Percentiles rank a stretch among this genome's conserved stretches.
phyloP scores from a whole-genome alignment of 2,888 invertebrate genomes.

The Meandrusa payeni region DNA sequence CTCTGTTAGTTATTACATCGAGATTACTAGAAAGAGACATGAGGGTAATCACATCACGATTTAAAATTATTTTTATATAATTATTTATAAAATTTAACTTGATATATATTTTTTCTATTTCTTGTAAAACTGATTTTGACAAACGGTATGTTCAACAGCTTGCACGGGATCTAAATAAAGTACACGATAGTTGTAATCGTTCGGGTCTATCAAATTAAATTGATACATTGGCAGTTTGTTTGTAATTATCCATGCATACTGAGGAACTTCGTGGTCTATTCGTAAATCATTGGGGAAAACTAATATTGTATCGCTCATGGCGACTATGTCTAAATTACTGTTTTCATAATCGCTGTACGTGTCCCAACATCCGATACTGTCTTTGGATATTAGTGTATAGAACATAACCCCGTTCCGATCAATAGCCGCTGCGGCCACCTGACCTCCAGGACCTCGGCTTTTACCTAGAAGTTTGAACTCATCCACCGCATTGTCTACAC shows the following conservation, averaged over 20 bases:
- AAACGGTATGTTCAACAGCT: constrained; percentile 83
- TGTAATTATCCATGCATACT: constrained; percentile 88
- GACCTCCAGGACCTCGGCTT: constrained; percentile 82
- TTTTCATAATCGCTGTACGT: constrained; percentile 86
- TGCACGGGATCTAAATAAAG: constrained; percentile 83
- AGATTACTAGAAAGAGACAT: too few species aligned
- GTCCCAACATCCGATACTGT: constrained; percentile 92
- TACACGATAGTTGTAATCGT: constrained; percentile 87
- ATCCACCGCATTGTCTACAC: constrained; percentile 54
- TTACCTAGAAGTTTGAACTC: constrained; percentile 70
- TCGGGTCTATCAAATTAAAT: constrained; percentile 83
- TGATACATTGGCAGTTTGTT: constrained; percentile 88
- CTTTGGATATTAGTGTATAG: constrained; percentile 89
- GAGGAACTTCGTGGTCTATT: constrained; percentile 85
- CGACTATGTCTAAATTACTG: constrained; percentile 83
- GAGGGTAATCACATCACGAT: too few species aligned
- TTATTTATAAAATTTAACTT: too few species aligned
- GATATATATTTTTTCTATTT: neutral
- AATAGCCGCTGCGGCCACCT: constrained; percentile 88
- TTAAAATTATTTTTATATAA: too few species aligned
- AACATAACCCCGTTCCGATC: constrained; percentile 89
- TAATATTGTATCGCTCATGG: constrained; percentile 82
- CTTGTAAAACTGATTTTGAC: constrained; percentile 72
- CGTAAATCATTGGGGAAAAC: constrained; percentile 91
- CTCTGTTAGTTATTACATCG: too few species aligned